Evolutionary conservation across 2,797 vertebrate genomes (phyloP), one percentile per base, ranked within the genome.

Genomic region (Crypturellus tataupa): DNA sequence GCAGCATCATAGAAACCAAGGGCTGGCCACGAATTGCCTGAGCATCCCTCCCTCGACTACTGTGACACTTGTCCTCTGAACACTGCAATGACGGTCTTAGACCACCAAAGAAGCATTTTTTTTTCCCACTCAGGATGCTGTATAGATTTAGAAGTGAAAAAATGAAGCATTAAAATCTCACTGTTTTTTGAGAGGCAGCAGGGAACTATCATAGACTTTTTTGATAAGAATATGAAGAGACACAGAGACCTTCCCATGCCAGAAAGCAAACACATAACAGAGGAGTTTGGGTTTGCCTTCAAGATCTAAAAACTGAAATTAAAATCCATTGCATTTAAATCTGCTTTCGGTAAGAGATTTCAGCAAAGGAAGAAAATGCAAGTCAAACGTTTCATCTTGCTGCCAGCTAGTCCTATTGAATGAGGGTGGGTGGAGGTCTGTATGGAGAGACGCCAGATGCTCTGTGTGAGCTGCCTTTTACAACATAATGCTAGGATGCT

Each of bases 381-480:
- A 85, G 77, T 77, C 73, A 79, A 92, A 89, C 31, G 73, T 84
- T 89, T 84, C 17, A 91, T 81, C 73, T 23, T 1, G 3, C 51
- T 89, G 80, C 67, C 51, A 29, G 89, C 76, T 86, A 73, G 37
- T 44, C 46, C 85, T 92, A 55, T 44, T 72, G 75, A 95, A 90
- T 53, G 80, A 86, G 93, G 46, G 94, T 82, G 85, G 80, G 89
- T 85, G 77, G 92, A 94, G 89, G 91, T 95, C 94, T 90, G 80
- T 33, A 46, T 68, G 80, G 89, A 95, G 31, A 53, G 47, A 94
- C 72, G 89, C 95, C 93, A 95, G 92, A 89, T 77, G 39, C 44
- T 89, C 90, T 73, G 88, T 76, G 55, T 56, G 93, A 93, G 73
- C 87, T 93, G 87, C 77, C 67, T 55, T 93, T 85, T 33, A 79